phyloP scores from a whole-genome alignment of 2,113 vertebrate genomes.

The Eurystomus gularis region DNA sequence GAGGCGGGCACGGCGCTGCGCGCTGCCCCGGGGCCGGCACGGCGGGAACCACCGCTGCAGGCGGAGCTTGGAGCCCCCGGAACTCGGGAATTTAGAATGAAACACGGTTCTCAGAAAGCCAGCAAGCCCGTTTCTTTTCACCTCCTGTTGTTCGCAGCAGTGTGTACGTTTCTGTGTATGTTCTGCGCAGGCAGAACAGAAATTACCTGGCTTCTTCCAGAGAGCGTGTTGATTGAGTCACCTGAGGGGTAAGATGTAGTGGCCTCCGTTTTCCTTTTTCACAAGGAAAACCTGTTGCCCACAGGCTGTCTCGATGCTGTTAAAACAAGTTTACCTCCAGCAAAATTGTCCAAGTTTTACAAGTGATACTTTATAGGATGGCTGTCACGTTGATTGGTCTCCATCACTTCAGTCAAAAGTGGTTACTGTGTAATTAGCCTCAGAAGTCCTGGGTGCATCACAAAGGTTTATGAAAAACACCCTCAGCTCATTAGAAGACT shows the following conservation, averaged over 20 bases:
- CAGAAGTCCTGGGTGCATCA: background rate
- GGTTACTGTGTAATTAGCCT: background rate
- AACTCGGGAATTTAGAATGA: background rate
- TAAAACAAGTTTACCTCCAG: background rate
- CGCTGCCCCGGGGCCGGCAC: background rate
- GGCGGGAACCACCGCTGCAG: background rate
- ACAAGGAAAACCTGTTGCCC: rapidly evolving
- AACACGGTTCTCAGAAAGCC: background rate
- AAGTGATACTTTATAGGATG: rapidly evolving
- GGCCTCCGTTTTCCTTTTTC: background rate
- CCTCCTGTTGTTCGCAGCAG: rapidly evolving
- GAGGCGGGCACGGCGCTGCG: background rate
- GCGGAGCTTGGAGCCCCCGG: no score
- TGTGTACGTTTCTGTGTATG: rapidly evolving
- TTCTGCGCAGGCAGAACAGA: background rate
- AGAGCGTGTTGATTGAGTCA: no score
- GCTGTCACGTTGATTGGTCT: background rate
- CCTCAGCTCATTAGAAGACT: background rate
- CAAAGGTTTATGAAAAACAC: background rate
- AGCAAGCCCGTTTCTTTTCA: background rate
- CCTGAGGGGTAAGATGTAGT: background rate
- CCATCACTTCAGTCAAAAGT: background rate
- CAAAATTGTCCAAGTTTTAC: background rate
- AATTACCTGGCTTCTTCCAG: background rate
- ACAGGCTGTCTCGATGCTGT: rapidly evolving